Evolutionary conservation across 2,113 vertebrate genomes (phyloP).

Genomic region (Ptyas mucosa): DNA sequence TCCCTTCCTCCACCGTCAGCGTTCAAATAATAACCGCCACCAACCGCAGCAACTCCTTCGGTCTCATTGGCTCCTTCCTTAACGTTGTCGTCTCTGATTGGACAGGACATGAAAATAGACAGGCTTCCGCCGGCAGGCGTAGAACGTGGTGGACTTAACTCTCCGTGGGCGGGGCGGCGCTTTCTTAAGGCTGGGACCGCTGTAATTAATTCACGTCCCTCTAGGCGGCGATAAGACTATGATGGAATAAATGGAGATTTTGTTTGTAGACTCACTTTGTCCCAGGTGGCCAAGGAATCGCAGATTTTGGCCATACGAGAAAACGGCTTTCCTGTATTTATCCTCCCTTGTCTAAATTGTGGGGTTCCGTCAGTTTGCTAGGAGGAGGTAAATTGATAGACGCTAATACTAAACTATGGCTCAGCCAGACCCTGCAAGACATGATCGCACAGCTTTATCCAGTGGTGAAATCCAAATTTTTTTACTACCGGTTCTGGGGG

Average conservation of each 20-base stretch:
- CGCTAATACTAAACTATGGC: not conserved
- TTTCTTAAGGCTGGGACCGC: not conserved
- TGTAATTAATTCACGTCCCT: not conserved
- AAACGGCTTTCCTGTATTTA: not conserved
- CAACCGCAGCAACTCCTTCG: not conserved
- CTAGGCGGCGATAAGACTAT: not conserved
- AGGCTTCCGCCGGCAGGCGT: conserved; percentile 28
- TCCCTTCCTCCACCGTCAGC: rapidly evolving
- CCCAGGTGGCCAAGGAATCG: not conserved
- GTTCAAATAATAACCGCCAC: conserved; percentile 37
- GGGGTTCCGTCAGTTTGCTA: not conserved
- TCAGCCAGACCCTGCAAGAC: not conserved
- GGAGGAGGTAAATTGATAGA: not conserved
- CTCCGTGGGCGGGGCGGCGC: not conserved
- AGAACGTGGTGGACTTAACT: not conserved
- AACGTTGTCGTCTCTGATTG: not conserved
- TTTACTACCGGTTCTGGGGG: too few relatives aligned
- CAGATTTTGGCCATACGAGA: too few relatives aligned
- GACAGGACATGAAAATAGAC: conserved; percentile 30
- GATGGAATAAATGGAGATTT: not conserved
- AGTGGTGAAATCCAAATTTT: too few relatives aligned
- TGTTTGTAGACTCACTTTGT: not conserved
- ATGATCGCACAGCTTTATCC: not conserved
- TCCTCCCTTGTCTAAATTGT: not conserved
- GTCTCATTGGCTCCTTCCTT: conserved; percentile 15